Conservation (phyloP, 2,888 invertebrate species). For the Synergus laeviventris region DNA sequence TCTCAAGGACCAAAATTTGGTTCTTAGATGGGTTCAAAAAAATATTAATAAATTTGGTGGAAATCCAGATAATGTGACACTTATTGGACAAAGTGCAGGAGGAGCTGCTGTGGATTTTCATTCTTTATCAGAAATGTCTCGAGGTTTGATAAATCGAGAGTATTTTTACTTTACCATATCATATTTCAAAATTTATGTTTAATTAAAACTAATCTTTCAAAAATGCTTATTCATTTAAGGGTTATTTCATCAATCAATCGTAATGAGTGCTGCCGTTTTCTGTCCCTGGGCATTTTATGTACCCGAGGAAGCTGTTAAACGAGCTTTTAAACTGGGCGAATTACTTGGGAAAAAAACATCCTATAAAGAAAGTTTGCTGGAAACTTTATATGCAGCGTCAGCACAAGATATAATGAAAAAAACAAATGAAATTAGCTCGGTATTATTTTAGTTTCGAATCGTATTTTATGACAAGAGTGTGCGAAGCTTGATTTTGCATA, state of each 20-base stretch:
- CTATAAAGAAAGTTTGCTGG: slow-evolving; percentile 48
- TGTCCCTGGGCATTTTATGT: slow-evolving; percentile 55
- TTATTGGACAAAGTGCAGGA: slow-evolving; percentile 79
- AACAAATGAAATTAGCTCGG: slow-evolving; percentile 44
- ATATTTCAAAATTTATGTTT: neutral
- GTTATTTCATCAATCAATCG: slow-evolving; percentile 52
- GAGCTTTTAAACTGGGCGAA: slow-evolving; percentile 51
- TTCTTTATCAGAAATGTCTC: slow-evolving; percentile 54
- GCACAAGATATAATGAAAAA: slow-evolving; percentile 47
- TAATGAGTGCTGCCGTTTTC: slow-evolving; percentile 58
- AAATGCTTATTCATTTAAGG: slow-evolving; percentile 42
- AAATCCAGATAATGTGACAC: slow-evolving; percentile 77
- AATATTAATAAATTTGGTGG: slow-evolving; percentile 78
- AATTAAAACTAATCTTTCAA: neutral
- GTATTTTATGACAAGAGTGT: too few relatives aligned
- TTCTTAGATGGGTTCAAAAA: slow-evolving; percentile 77
- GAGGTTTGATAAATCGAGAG: slow-evolving; percentile 47
- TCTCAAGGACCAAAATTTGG: slow-evolving; percentile 77
- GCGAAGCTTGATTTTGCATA: too few relatives aligned
- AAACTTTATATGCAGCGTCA: slow-evolving; percentile 48
- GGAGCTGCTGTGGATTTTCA: slow-evolving; percentile 65
- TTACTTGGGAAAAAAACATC: slow-evolving; percentile 37
- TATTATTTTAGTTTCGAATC: too few relatives aligned
- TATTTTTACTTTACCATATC: too few relatives aligned
- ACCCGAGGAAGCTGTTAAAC: slow-evolving; percentile 43